Percentiles rank a stretch among this genome's conserved stretches.
Conservation (phyloP, 2,797 vertebrate species). For the Columba guinea region DNA sequence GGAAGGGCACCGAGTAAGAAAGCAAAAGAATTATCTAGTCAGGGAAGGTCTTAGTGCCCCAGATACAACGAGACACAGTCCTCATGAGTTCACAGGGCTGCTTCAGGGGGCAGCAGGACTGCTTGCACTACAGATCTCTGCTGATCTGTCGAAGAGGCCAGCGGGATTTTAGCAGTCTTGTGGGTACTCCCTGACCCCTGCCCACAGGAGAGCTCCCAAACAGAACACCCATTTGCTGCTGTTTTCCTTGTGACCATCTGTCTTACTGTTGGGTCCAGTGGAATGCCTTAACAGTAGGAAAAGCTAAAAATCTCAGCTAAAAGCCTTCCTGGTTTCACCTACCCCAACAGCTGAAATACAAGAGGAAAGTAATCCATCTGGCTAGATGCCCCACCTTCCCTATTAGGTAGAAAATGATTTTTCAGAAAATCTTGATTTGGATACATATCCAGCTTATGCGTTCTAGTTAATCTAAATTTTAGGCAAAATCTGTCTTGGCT, state of each 20-base stretch:
- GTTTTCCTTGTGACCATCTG: neutral
- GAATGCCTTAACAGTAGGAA: neutral
- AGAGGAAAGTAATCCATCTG: neutral
- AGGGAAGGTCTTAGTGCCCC: too few species aligned
- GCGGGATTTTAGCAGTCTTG: neutral
- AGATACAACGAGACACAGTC: too few species aligned
- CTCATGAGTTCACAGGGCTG: too few species aligned
- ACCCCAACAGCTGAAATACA: neutral
- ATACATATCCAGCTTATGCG: neutral
- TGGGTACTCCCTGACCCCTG: neutral
- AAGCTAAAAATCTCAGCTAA: neutral
- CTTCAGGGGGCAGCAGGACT: too few species aligned
- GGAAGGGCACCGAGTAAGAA: too few species aligned
- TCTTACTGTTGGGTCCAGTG: neutral
- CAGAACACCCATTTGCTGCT: neutral
- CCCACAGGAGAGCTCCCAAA: neutral
- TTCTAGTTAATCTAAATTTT: neutral
- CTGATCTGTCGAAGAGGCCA: neutral
- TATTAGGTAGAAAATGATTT: neutral
- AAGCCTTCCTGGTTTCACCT: neutral
- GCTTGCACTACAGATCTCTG: neutral
- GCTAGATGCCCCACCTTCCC: neutral
- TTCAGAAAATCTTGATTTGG: neutral
- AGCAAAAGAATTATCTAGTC: too few species aligned
- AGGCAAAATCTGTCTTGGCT: neutral